These are phyloP conservation scores for Diorhabda elongata DNA, from an alignment of 1,140 invertebrate species.

Conservation along the genomic window DNA sequence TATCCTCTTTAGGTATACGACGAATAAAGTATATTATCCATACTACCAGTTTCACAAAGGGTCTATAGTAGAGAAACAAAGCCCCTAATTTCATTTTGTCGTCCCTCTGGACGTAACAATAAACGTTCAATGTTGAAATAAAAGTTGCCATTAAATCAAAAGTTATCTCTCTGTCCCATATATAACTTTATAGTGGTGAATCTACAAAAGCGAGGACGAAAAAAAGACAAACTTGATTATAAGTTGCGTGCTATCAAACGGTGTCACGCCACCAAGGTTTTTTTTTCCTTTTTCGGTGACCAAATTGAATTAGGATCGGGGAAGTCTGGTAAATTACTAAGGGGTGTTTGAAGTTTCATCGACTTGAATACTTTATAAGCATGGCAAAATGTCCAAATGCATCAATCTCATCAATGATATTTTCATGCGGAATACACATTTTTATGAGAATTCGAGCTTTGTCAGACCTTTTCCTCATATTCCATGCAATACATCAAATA, in stretches of 20 bases:
- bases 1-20: neutral
- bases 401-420: too few species aligned
- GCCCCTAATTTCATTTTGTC: slow-evolving; percentile 2
- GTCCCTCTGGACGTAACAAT: slow-evolving; percentile 1
- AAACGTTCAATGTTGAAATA: slow-evolving; percentile 2
- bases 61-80: neutral
- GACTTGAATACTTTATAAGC: too few species aligned
- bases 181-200: slow-evolving; percentile 1
- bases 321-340: too few species aligned
- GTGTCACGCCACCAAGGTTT: slow-evolving; percentile 1
- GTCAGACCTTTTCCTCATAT: too few species aligned
- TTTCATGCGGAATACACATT: too few species aligned
- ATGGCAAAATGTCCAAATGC: too few species aligned
- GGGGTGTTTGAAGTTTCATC: too few species aligned
- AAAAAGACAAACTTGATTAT: slow-evolving; percentile 1
- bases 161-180: neutral
- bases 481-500: too few species aligned
- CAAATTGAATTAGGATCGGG: slow-evolving; percentile 2
- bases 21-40: neutral
- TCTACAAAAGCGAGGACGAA: neutral
- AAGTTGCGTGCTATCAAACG: slow-evolving; percentile 1
- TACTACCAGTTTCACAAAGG: neutral
- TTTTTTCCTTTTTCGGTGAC: neutral
- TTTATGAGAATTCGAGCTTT: too few species aligned
- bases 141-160: slow-evolving; percentile 2